Conservation (phyloP, 2,888 invertebrate species). For the Drosophila limbata region DNA sequence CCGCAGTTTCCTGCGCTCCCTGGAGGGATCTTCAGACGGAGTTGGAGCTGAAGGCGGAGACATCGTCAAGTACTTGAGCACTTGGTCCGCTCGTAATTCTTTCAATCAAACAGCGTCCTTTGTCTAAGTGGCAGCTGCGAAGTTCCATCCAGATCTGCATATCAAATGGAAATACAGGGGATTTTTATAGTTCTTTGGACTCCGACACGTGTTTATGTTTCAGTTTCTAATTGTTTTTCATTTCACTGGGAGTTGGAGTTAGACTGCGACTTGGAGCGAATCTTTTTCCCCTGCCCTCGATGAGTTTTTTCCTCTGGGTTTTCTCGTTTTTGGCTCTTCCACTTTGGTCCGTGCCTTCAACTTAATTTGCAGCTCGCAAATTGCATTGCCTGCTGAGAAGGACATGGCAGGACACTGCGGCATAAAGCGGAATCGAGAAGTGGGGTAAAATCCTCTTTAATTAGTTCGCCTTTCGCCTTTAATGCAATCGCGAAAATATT, state of each 20-base stretch:
- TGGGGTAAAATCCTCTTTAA: slow-evolving; percentile 50
- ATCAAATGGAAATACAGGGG: not conserved
- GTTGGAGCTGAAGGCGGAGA: slow-evolving; percentile 10
- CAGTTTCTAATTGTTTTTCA: slow-evolving; percentile 35
- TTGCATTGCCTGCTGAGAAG: slow-evolving; percentile 35
- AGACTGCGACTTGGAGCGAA: not conserved
- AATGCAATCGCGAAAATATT: slow-evolving; percentile 77
- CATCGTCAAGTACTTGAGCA: slow-evolving; percentile 50
- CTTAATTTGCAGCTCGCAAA: slow-evolving; percentile 53
- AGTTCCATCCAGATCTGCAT: slow-evolving; percentile 12
- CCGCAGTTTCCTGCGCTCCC: slow-evolving; percentile 55
- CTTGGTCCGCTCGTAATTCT: slow-evolving; percentile 65
- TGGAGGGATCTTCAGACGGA: not conserved
- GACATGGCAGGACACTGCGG: not conserved
- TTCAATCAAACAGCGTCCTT: slow-evolving; percentile 60
- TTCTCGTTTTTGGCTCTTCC: not conserved
- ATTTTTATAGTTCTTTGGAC: not conserved
- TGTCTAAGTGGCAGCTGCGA: slow-evolving; percentile 40
- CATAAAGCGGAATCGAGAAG: slow-evolving; percentile 1
- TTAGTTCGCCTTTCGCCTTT: slow-evolving; percentile 73
- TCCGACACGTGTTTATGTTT: slow-evolving; percentile 33
- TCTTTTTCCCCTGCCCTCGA: not conserved
- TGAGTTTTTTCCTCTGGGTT: not conserved
- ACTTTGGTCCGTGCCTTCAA: slow-evolving; percentile 30
- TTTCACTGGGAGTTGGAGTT: slow-evolving; percentile 1